phyloP scores from a whole-genome alignment of 1,140 invertebrate species.

The Cydia pomonella region DNA sequence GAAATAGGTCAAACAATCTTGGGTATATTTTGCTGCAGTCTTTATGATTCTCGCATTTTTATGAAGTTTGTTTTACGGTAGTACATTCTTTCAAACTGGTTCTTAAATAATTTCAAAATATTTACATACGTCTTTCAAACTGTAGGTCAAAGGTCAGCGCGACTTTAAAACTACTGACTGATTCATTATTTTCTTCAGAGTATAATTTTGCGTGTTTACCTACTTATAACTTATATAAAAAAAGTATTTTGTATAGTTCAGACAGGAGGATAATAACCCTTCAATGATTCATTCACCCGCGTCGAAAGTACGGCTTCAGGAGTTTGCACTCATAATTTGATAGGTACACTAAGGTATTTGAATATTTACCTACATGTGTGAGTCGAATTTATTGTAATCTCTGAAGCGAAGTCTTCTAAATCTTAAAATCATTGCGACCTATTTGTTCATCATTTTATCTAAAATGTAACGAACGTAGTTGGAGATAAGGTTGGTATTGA shows the following conservation, averaged over 20 bases:
- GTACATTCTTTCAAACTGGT: background rate
- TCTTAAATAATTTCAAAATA: background rate
- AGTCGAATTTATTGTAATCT: no score
- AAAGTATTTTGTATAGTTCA: background rate
- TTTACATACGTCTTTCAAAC: background rate
- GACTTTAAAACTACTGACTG: background rate
- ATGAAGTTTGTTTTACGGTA: background rate
- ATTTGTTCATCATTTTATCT: no score
- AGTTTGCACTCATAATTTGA: background rate
- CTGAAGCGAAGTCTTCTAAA: no score
- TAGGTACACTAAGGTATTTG: background rate
- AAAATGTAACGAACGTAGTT: no score
- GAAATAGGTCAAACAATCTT: slow-evolving; percentile 13
- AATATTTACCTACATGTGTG: background rate
- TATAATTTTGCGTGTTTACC: background rate
- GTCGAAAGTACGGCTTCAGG: background rate
- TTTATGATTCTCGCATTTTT: slow-evolving; percentile 16
- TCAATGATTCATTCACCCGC: background rate
- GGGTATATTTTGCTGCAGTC: background rate
- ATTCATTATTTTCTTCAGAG: background rate
- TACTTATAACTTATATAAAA: background rate
- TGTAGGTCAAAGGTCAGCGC: background rate
- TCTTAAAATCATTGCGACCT: no score
- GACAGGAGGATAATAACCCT: background rate
- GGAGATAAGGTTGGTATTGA: no score